These are phyloP conservation scores for Eupeodes luniger DNA, from an alignment of 2,888 invertebrate genomes.

Conservation along the genomic window DNA sequence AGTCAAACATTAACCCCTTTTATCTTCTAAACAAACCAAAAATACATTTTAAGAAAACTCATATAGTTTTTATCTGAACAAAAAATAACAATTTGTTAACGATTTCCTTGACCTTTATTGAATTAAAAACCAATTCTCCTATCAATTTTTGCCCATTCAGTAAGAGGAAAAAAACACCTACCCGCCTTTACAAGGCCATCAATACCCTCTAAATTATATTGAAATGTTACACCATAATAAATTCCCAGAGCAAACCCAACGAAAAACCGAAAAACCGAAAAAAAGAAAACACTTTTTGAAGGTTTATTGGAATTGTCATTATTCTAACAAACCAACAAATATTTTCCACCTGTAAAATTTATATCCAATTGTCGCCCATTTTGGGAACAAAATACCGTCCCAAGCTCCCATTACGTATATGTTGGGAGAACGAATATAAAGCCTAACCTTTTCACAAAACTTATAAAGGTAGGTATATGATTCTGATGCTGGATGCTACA, in stretches of 20 bases:
- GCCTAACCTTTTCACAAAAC: slow-evolving; percentile 16
- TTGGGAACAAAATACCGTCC: background rate
- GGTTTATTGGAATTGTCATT: no score
- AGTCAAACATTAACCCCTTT: no score
- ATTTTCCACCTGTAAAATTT: slow-evolving; percentile 14
- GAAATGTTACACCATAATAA: background rate
- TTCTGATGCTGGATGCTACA: background rate
- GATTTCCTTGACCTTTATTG: no score
- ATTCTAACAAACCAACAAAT: slow-evolving; percentile 11
- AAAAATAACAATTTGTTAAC: no score
- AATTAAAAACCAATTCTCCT: background rate
- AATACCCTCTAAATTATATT: background rate
- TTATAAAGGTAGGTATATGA: background rate
- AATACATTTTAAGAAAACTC: no score
- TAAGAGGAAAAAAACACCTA: background rate
- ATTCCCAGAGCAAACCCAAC: background rate
- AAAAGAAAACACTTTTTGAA: no score
- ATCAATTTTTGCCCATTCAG: background rate
- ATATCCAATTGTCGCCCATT: slow-evolving; percentile 21
- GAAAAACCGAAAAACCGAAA: background rate
- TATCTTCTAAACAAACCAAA: no score
- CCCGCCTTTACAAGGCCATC: background rate
- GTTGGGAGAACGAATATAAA: background rate
- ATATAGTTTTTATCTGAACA: no score
- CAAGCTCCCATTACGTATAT: background rate